phyloP scores from a whole-genome alignment of 2,113 vertebrate species.

The Lepus americanus region DNA sequence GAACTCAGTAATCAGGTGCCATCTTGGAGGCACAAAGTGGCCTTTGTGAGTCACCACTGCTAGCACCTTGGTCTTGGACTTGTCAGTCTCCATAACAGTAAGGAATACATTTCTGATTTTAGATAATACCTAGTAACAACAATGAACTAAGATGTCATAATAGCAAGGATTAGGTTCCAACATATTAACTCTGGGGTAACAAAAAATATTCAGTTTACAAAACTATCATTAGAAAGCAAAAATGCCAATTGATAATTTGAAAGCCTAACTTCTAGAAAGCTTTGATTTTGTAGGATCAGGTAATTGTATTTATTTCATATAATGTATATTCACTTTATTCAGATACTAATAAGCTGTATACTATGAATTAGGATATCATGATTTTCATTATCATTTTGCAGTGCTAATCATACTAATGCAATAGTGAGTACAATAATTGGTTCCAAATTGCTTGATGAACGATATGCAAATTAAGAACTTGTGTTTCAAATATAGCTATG shows the following conservation, averaged over 20 bases:
- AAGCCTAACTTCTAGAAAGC: neutral
- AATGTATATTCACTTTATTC: neutral
- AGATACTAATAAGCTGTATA: neutral
- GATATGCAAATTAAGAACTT: constrained; percentile 10
- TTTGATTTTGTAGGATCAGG: neutral
- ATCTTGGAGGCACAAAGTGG: neutral
- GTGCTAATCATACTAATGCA: neutral
- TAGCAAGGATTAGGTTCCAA: no score
- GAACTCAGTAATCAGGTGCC: neutral
- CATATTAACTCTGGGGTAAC: no score
- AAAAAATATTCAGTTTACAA: neutral
- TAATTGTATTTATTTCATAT: neutral
- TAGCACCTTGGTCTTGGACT: neutral
- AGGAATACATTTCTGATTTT: no score
- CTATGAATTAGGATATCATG: neutral
- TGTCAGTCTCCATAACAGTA: neutral
- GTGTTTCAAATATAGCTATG: neutral
- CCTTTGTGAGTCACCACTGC: neutral
- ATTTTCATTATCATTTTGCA: constrained; percentile 12
- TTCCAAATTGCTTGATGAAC: neutral
- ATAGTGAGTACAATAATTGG: neutral
- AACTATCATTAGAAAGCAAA: neutral
- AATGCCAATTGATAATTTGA: neutral
- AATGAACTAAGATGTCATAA: neutral
- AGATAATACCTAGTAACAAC: no score